Conservation (phyloP, 2,113 vertebrate genomes). For the Eurystomus gularis region DNA sequence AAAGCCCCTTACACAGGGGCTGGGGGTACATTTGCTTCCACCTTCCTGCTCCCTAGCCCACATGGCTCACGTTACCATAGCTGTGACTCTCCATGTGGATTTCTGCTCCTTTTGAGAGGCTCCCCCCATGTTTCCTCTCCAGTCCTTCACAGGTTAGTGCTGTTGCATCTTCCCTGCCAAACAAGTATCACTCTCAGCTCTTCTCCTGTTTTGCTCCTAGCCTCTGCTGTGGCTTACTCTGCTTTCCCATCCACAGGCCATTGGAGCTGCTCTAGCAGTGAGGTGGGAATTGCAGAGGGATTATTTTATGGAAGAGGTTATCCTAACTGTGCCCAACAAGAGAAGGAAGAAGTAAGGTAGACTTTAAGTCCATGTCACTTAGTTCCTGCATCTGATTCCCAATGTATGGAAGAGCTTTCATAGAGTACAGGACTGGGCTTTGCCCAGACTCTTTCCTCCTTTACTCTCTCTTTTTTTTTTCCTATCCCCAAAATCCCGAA, state of each 20-base stretch:
- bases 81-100: not conserved
- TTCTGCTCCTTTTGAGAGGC: not conserved
- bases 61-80: accelerated
- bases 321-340: not conserved
- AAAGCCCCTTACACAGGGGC: accelerated
- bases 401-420: not conserved
- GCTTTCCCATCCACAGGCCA: not conserved
- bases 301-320: accelerated
- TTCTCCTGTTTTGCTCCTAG: not conserved
- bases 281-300: not conserved
- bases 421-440: not conserved
- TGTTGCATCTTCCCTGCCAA: not conserved
- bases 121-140: accelerated
- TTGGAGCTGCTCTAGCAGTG: not conserved
- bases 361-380: not conserved
- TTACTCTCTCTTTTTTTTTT: not conserved
- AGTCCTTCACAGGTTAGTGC: too few relatives aligned
- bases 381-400: not conserved
- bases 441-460: not conserved
- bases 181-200: too few relatives aligned
- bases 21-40: not conserved
- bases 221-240: not conserved
- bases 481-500: accelerated
- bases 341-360: not conserved
- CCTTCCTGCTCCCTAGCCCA: not conserved